Percentiles rank a stretch among this genome's conserved stretches.
Evolutionary conservation across 2,888 invertebrate species (phyloP).

Genomic region (Zaprionus obscuricornis): DNA sequence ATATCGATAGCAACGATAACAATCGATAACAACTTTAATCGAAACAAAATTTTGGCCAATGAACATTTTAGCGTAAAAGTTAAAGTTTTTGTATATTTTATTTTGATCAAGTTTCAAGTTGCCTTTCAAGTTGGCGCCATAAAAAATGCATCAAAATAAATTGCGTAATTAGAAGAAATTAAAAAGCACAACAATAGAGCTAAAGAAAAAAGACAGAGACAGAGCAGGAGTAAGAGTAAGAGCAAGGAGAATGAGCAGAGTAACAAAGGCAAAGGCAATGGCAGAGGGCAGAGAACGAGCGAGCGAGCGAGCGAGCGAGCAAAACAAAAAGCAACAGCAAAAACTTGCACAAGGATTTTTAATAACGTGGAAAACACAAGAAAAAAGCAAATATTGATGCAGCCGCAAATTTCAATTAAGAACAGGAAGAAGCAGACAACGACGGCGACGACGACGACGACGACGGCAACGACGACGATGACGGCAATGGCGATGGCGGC

Average conservation of each 20-base stretch:
- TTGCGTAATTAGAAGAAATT: conserved; percentile 66
- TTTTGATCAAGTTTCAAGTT: too few relatives aligned
- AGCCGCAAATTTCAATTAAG: conserved; percentile 82
- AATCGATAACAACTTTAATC: too few relatives aligned
- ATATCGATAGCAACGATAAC: too few relatives aligned
- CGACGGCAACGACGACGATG: conserved; percentile 18
- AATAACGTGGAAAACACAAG: conserved; percentile 80
- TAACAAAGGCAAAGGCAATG: neutral
- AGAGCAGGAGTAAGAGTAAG: neutral
- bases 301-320: conserved; percentile 25
- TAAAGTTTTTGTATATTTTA: too few relatives aligned
- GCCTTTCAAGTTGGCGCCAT: conserved; percentile 44
- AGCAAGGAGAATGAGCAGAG: neutral
- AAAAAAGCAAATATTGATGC: conserved; percentile 81
- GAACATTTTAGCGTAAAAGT: too few relatives aligned
- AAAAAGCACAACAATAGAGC: conserved; percentile 59
- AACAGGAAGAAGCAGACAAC: conserved; percentile 75
- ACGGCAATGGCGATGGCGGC: conserved; percentile 26
- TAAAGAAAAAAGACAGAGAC: neutral
- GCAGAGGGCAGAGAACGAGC: conserved; percentile 10
- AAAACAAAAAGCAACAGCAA: conserved; percentile 55
- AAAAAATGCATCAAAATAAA: conserved; percentile 65
- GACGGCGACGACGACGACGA: conserved; percentile 35
- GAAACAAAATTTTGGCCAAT: too few relatives aligned
- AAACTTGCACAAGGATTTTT: conserved; percentile 78